Evolutionary conservation across 2,888 invertebrate genomes (phyloP).

Genomic region (Hecatera dysodea): DNA sequence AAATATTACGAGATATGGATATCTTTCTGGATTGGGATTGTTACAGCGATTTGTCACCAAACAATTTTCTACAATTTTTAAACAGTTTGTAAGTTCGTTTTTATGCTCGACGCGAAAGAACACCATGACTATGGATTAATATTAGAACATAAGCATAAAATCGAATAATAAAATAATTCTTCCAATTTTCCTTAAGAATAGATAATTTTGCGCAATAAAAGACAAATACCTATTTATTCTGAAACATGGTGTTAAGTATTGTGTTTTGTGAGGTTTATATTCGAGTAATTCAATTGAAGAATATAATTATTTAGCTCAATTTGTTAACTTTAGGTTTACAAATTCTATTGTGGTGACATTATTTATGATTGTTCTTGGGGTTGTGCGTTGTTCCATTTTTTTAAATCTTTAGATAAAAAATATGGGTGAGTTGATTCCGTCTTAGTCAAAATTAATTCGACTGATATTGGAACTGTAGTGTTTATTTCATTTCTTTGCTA

Average conservation of each 20-base stretch:
- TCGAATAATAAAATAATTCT: slow-evolving; percentile 74
- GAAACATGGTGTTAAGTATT: slow-evolving; percentile 45
- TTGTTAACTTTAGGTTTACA: slow-evolving; percentile 84
- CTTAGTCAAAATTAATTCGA: slow-evolving; percentile 83
- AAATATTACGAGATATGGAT: slow-evolving; percentile 13
- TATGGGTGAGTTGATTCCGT: slow-evolving; percentile 84
- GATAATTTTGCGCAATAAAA: slow-evolving; percentile 65
- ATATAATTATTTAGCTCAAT: slow-evolving; percentile 82
- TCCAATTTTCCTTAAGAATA: slow-evolving; percentile 68
- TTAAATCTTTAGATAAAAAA: slow-evolving; percentile 70
- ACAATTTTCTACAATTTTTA: slow-evolving; percentile 70
- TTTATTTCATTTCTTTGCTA: slow-evolving; percentile 69
- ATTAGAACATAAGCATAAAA: slow-evolving; percentile 75
- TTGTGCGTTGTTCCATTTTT: slow-evolving; percentile 85
- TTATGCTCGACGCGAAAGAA: slow-evolving; percentile 76
- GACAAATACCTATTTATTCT: slow-evolving; percentile 65
- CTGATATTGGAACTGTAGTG: slow-evolving; percentile 76
- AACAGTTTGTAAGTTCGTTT: slow-evolving; percentile 74
- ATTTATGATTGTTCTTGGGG: slow-evolving; percentile 79
- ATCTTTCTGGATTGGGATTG: slow-evolving; percentile 42
- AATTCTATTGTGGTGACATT: slow-evolving; percentile 79
- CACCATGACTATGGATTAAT: slow-evolving; percentile 76
- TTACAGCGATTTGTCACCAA: slow-evolving; percentile 75
- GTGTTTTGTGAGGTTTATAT: slow-evolving; percentile 58
- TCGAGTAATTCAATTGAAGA: slow-evolving; percentile 69